Evolutionary conservation across 2,888 invertebrate genomes (phyloP).

Genomic region (Lasioglossum figueresi): DNA sequence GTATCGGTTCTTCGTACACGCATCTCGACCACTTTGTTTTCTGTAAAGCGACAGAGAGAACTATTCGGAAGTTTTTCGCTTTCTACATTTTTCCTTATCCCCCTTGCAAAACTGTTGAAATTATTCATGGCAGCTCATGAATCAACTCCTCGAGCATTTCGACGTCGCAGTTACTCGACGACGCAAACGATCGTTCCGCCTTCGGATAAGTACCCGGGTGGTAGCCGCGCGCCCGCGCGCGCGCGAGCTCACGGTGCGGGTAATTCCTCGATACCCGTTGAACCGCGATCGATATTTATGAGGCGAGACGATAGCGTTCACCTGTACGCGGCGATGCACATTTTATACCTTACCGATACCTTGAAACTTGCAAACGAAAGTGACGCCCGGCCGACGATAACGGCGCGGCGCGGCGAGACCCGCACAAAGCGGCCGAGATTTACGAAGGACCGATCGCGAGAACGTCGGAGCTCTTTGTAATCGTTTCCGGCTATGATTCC

Average conservation of each 20-base stretch:
- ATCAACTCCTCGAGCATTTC: constrained; percentile 11
- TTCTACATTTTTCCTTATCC: background rate
- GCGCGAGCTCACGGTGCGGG: background rate
- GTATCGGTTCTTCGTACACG: constrained; percentile 31
- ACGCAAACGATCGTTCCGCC: constrained; percentile 7
- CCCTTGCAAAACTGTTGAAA: background rate
- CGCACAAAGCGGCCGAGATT: background rate
- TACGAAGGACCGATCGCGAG: background rate
- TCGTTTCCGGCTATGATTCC: background rate
- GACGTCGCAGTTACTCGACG: background rate
- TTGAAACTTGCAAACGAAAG: constrained; percentile 32
- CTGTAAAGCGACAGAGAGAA: too few relatives aligned
- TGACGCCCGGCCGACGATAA: constrained; percentile 34
- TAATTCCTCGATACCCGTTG: constrained; percentile 1
- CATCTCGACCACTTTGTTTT: constrained; percentile 38
- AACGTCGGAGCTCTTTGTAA: background rate
- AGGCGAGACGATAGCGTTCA: background rate
- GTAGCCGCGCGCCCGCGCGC: background rate
- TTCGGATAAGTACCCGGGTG: background rate
- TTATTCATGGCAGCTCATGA: constrained; percentile 1
- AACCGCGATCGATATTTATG: constrained; percentile 28
- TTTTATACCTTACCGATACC: too few relatives aligned
- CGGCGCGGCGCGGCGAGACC: background rate
- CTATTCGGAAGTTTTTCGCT: background rate
- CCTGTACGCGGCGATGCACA: constrained; percentile 19